A percentile compares a stretch with the other conserved stretches of the same genome.
Conservation (phyloP, 2,888 invertebrate species). For the Brachylomia viminalis region DNA sequence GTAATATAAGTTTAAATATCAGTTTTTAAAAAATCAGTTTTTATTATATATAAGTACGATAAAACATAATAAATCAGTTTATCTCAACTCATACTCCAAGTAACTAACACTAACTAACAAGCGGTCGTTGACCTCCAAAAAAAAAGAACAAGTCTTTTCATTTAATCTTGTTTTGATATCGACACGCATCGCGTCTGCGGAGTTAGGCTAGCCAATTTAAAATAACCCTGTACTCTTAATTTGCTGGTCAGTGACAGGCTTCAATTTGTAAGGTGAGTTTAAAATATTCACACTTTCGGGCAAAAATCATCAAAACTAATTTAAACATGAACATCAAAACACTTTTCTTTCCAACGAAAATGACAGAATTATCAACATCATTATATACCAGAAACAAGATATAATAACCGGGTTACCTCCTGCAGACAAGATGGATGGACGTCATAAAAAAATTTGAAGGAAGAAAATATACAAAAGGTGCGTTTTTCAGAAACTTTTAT, state of each 20-base stretch:
- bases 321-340: constrained; percentile 2
- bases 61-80: too few relatives aligned
- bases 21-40: too few relatives aligned
- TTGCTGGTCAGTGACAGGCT: not conserved
- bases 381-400: constrained; percentile 45
- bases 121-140: too few relatives aligned
- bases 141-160: too few relatives aligned
- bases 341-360: constrained; percentile 18
- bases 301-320: not conserved
- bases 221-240: not conserved
- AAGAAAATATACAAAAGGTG: constrained; percentile 67
- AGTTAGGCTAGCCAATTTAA: not conserved
- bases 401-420: constrained; percentile 60
- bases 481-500: constrained; percentile 73
- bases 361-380: constrained; percentile 42
- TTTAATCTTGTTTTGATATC: not conserved
- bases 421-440: constrained; percentile 60
- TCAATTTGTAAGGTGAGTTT: not conserved
- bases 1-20: too few relatives aligned
- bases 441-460: constrained; percentile 65
- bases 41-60: too few relatives aligned
- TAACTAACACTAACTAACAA: too few relatives aligned
- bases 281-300: not conserved
- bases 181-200: not conserved
- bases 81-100: too few relatives aligned